Evolutionary conservation across 2,797 vertebrate genomes (phyloP).

Genomic region (Linurgus olivaceus): DNA sequence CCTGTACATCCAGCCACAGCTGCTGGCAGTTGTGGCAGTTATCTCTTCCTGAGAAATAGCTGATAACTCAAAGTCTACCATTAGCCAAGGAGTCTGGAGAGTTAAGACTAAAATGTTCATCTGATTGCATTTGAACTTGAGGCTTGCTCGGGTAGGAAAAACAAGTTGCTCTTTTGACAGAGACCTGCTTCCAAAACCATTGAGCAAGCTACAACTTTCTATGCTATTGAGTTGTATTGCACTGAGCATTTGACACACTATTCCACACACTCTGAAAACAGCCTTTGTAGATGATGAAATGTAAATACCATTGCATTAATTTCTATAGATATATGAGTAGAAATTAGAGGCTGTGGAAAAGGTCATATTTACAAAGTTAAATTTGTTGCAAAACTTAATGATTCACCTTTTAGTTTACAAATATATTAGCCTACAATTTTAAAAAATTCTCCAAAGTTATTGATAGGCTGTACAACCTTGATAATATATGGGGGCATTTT

Average conservation of each 20-base stretch:
- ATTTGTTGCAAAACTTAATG: conserved; percentile 61
- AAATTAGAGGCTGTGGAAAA: conserved; percentile 58
- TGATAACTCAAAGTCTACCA: too few species aligned
- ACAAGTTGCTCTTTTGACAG: not conserved
- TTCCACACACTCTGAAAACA: conserved; percentile 39
- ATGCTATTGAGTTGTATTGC: conserved; percentile 15
- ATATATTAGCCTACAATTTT: not conserved
- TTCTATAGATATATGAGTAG: conserved; percentile 67
- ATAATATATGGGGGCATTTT: not conserved
- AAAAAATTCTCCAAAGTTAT: not conserved
- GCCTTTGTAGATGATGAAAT: conserved; percentile 59
- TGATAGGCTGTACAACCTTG: not conserved
- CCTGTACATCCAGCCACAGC: not conserved
- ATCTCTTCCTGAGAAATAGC: conserved; percentile 29
- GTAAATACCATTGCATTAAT: conserved; percentile 47
- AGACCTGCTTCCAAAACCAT: not conserved
- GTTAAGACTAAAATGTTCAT: conserved; percentile 38
- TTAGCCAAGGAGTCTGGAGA: too few species aligned
- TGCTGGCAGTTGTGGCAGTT: not conserved
- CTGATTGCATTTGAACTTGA: not conserved
- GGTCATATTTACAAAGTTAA: conserved; percentile 49
- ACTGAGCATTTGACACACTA: conserved; percentile 1
- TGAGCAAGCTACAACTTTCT: conserved; percentile 31
- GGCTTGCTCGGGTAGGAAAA: not conserved
- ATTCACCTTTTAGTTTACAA: conserved; percentile 13